Evolutionary conservation across 2,888 invertebrate genomes (phyloP).

Genomic region (Conchocele bisecta): DNA sequence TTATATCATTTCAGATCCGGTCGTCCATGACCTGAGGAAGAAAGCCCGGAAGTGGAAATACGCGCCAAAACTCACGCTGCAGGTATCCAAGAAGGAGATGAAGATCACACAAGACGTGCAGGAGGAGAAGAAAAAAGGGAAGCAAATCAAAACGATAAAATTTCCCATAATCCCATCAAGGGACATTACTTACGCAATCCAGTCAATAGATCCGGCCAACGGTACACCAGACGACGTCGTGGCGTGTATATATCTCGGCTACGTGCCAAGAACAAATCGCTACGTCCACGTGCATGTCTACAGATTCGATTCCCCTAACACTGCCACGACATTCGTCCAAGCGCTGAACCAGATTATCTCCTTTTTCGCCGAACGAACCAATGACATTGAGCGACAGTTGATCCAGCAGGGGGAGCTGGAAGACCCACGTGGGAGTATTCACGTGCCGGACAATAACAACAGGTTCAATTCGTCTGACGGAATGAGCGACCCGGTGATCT

Average conservation of each 20-base stretch:
- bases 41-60: slow-evolving; percentile 91
- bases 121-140: slow-evolving; percentile 76
- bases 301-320: slow-evolving; percentile 96
- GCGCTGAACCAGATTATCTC: slow-evolving; percentile 92
- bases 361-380: slow-evolving; percentile 92
- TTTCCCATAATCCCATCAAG: slow-evolving; percentile 85
- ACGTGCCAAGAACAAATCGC: slow-evolving; percentile 96
- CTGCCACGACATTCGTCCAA: slow-evolving; percentile 92
- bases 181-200: slow-evolving; percentile 94
- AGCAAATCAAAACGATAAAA: slow-evolving; percentile 85
- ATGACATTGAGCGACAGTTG: slow-evolving; percentile 88
- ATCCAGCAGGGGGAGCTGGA: slow-evolving; percentile 72
- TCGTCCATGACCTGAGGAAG: slow-evolving; percentile 92
- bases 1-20: no score
- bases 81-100: slow-evolving; percentile 91
- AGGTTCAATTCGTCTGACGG: slow-evolving; percentile 57
- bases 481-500: slow-evolving; percentile 59
- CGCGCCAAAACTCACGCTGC: slow-evolving; percentile 89
- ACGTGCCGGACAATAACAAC: slow-evolving; percentile 2
- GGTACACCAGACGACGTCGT: slow-evolving; percentile 91
- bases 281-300: slow-evolving; percentile 98
- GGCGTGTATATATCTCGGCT: slow-evolving; percentile 94
- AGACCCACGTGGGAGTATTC: slow-evolving; percentile 48
- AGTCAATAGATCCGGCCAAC: slow-evolving; percentile 87
- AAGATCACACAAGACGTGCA: slow-evolving; percentile 93